Evolutionary conservation across 2,888 invertebrate species (phyloP).

Genomic region (Meandrusa payeni): DNA sequence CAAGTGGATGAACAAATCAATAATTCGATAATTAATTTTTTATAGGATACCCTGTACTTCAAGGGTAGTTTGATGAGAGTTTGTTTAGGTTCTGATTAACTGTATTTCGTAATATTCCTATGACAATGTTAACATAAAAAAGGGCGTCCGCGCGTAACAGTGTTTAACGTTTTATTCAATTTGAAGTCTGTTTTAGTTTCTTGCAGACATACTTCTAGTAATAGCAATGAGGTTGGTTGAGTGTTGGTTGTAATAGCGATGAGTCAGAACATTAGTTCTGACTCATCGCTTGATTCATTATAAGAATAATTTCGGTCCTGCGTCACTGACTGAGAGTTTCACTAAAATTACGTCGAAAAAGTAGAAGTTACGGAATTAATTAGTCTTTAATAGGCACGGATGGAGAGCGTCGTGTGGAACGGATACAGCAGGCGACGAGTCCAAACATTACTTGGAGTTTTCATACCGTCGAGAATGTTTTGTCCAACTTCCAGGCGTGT

Average conservation of each 20-base stretch:
- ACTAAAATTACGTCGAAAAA: constrained; percentile 16
- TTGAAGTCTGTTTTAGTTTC: too few relatives aligned
- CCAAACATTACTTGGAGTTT: constrained; percentile 35
- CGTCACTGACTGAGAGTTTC: constrained; percentile 15
- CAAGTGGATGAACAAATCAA: too few relatives aligned
- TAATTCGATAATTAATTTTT: too few relatives aligned
- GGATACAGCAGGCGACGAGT: constrained; percentile 8
- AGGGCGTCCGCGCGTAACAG: neutral
- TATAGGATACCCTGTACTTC: too few relatives aligned
- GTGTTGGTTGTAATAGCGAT: too few relatives aligned
- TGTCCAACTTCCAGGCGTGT: constrained; percentile 23
- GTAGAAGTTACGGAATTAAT: constrained; percentile 14
- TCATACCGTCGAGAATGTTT: constrained; percentile 29
- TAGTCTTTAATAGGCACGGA: constrained; percentile 13
- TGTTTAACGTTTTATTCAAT: too few relatives aligned
- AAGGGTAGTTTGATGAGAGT: too few relatives aligned
- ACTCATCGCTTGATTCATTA: neutral
- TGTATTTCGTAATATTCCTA: too few relatives aligned
- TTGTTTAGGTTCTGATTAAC: too few relatives aligned
- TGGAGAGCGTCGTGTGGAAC: constrained; percentile 8
- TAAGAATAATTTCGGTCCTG: constrained; percentile 2
- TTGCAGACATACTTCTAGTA: too few relatives aligned
- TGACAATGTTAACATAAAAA: neutral
- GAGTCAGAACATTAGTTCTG: too few relatives aligned
- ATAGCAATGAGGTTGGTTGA: too few relatives aligned